A percentile compares a stretch with the other conserved stretches of the same genome.
Conservation (phyloP, 2,888 invertebrate genomes). For the Cantharis rustica region DNA sequence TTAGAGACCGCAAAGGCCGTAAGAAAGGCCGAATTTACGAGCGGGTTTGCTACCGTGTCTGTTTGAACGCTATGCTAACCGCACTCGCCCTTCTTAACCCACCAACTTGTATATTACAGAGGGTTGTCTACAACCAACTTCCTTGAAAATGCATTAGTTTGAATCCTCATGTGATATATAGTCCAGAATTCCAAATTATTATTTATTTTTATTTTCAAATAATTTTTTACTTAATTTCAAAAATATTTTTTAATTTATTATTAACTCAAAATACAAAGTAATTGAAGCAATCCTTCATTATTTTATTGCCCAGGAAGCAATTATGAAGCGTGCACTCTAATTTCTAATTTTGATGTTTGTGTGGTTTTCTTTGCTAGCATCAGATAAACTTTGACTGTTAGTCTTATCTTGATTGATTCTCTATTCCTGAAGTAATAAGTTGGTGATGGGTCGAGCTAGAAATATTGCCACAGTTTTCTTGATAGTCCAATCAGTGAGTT, state of each 20-base stretch:
- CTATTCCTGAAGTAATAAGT: constrained; percentile 50
- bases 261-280: not conserved
- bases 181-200: constrained; percentile 17
- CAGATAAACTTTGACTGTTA: constrained; percentile 24
- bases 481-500: constrained; percentile 50
- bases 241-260: not conserved
- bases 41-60: constrained; percentile 49
- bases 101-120: constrained; percentile 32
- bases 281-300: not conserved
- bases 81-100: constrained; percentile 34
- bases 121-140: constrained; percentile 30
- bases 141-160: constrained; percentile 32
- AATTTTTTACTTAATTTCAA: not conserved
- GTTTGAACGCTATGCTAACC: constrained; percentile 49
- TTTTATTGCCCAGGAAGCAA: not conserved
- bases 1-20: constrained; percentile 54
- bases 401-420: constrained; percentile 50
- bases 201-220: not conserved
- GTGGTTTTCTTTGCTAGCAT: constrained; percentile 14
- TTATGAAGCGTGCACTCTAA: not conserved
- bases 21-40: constrained; percentile 56
- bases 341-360: constrained; percentile 1
- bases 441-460: constrained; percentile 43
- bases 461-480: constrained; percentile 49
- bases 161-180: constrained; percentile 23